Base-by-base conservation (phyloP, 2,888 invertebrate genomes). In the Lasioglossum calceatum region DNA sequence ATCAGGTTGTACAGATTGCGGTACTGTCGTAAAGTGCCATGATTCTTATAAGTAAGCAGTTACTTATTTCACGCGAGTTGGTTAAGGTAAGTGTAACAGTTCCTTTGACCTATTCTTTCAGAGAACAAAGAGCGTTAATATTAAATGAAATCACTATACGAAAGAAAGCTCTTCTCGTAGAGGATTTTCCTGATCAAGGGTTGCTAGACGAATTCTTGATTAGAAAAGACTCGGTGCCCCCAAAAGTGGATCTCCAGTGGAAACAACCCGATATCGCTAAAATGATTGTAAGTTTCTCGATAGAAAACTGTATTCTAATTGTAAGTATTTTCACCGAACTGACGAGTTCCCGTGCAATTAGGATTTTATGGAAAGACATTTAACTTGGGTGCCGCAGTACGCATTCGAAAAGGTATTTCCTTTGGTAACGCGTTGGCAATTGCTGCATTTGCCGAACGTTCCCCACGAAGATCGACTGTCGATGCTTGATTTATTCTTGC, bases 381-480 rank as follows among this genome's bases (percentile, higher is more conserved):
- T 98, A 78, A 96, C 96, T 88, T 98, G 98, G 98, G 96, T 97
- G 4, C 97, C 97, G 92, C 96, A 97, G 50, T 98, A 98, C 93
- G 96, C 97, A 64, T 97, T 98, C 88, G 97, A 97, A 92, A 98
- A 98, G 94, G 97, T 98, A 89, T 95, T 98, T 82, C 98, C 98
- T 0, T 93, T 98, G 71, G 94, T 97, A 39, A 98, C 98, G 0
- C 96, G 98, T 90, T 98, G 98, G 98, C 97, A 98, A 92, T 95
- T 97, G 44, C 94, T 96, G 86, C 96, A 96, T 95, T 91, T 95
- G 14, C 91, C 92, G 39, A 72, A 86, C 54, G 88, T 94, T 54
- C 88, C 92, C 4, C 50, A 81, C 0, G 88, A 90, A 27, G 73
- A 85, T 61, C 91, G 91, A 14, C 84, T 92, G 27, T 87, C 71